Conservation (phyloP, 2,888 invertebrate species). For the Cepaea hortensis region DNA sequence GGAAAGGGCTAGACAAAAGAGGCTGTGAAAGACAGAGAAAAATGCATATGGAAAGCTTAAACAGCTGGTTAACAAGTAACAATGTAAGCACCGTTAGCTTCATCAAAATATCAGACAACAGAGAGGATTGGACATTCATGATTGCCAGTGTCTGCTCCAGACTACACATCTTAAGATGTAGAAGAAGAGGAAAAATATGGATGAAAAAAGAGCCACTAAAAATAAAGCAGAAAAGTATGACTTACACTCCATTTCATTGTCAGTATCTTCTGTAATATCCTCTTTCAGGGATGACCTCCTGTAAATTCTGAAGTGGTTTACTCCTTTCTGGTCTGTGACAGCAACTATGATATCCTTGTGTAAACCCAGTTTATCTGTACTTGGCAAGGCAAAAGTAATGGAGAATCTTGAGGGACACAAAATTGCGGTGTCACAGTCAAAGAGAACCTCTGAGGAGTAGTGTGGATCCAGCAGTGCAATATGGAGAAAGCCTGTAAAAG, state of each 20-base stretch:
- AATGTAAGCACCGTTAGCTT: too few relatives aligned
- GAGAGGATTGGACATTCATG: too few relatives aligned
- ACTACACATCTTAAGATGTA: neutral
- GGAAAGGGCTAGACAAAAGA: too few relatives aligned
- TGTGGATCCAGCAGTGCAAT: constrained; percentile 67
- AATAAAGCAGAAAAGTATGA: neutral
- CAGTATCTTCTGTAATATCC: constrained; percentile 38
- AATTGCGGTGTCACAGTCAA: constrained; percentile 68
- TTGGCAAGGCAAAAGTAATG: constrained; percentile 67
- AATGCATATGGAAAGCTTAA: too few relatives aligned
- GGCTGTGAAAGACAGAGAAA: too few relatives aligned
- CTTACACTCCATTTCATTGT: constrained; percentile 45
- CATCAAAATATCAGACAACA: too few relatives aligned
- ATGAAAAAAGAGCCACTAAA: too few relatives aligned
- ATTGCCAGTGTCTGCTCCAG: too few relatives aligned
- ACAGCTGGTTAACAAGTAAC: too few relatives aligned
- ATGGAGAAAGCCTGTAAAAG: constrained; percentile 66
- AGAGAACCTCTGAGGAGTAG: constrained; percentile 64
- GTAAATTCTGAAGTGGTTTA: constrained; percentile 60
- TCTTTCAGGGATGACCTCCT: constrained; percentile 32
- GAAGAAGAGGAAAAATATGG: neutral
- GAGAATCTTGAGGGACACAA: constrained; percentile 68
- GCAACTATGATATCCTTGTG: constrained; percentile 62
- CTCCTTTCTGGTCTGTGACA: constrained; percentile 57
- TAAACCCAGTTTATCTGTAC: constrained; percentile 60